These are phyloP conservation scores for Dasyprocta punctata DNA, from an alignment of 2,113 vertebrate genomes.

Conservation along the genomic window DNA sequence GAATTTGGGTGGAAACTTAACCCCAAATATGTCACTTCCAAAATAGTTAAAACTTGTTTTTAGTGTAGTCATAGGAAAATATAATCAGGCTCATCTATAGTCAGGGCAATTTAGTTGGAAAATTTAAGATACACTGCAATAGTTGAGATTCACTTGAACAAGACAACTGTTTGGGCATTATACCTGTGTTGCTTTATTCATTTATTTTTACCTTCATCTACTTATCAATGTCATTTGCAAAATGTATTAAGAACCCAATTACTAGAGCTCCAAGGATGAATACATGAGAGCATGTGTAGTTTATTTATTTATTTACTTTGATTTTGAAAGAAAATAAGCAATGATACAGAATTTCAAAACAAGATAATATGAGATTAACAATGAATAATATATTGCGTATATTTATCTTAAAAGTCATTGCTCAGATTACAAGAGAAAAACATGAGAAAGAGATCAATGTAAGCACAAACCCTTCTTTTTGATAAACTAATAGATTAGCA, in stretches of 20 bases:
- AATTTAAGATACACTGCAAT: not conserved
- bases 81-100: not conserved
- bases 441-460: too few species aligned
- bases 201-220: not conserved
- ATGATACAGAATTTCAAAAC: too few species aligned
- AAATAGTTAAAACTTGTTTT: not conserved
- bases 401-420: too few species aligned
- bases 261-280: not conserved
- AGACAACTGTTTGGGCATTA: slow-evolving; percentile 1
- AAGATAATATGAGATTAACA: too few species aligned
- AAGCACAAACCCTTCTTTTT: too few species aligned
- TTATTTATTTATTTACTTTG: too few species aligned
- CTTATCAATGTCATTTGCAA: not conserved
- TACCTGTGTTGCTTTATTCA: not conserved
- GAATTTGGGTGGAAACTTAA: not conserved
- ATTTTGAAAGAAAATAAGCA: too few species aligned
- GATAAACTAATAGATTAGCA: too few species aligned
- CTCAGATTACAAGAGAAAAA: too few species aligned
- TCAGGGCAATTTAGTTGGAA: not conserved
- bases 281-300: not conserved
- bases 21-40: not conserved
- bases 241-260: slow-evolving; percentile 8
- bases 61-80: not conserved
- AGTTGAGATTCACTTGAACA: not conserved
- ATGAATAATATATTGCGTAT: too few species aligned